Base-by-base conservation (phyloP, 2,888 invertebrate genomes). In the Stratiomys singularior region DNA sequence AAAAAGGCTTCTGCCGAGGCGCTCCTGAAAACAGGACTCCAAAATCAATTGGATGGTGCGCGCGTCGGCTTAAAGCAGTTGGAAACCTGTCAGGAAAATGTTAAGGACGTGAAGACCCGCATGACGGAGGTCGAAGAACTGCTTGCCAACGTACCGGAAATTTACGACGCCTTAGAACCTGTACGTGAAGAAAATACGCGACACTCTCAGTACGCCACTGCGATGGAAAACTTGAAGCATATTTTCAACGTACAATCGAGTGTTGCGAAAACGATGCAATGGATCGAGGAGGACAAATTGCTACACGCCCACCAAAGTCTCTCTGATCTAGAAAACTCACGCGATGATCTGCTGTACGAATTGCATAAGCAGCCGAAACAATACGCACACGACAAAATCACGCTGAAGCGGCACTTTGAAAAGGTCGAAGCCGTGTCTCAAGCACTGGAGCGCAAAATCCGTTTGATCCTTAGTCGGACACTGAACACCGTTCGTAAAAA, bases 201-300 rank as follows among this genome's bases (percentile, higher is more conserved):
- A 23, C 97, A 99, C 87, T 98, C 98, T 0, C 99, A 98, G 85
- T 97, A 98, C 87, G 97, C 97, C 1, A 98, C 98, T 0, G 99
- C 99, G 0, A 97, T 96, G 90, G 98, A 99, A 85, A 99, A 99
- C 85, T 89, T 99, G 30, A 98, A 98, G 85, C 98, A 99, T 84
- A 98, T 99, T 80, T 98, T 99, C 84, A 98, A 97, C 63, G 97
- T 99, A 0, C 98, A 97, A 11, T 97, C 97, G 83, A 97, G 96
- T 87, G 96, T 99, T 0, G 94, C 96, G 77, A 97, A 96, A 86
- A 97, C 98, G 0, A 94, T 96, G 85, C 93, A 95, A 77, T 93
- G 96, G 89, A 98, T 99, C 79, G 94, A 93, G 81, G 98, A 99
- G 82, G 98, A 97, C 64, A 98, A 98, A 86, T 89, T 99, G 7